Percentiles rank a stretch among this genome's conserved stretches.
Evolutionary conservation across 1,140 invertebrate species (phyloP).

Genomic region (Lethrus apterus): DNA sequence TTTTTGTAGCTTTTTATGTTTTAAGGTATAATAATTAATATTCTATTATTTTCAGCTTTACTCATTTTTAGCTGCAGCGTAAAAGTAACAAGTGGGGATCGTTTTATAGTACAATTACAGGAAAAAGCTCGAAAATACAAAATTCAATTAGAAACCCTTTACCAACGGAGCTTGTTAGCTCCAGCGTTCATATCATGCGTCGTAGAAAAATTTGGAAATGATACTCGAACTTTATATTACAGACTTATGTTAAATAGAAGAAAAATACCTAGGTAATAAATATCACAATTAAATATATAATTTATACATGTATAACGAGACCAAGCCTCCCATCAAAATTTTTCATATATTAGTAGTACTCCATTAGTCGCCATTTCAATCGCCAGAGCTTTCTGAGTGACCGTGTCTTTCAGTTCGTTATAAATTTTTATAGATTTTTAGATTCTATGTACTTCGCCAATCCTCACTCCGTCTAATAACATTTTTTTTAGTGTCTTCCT

Average conservation of each 20-base stretch:
- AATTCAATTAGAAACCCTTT: slow-evolving; percentile 41
- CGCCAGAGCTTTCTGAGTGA: too few relatives aligned
- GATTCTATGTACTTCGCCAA: too few relatives aligned
- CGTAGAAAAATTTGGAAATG: slow-evolving; percentile 62
- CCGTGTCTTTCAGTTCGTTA: too few relatives aligned
- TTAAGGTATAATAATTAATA: too few relatives aligned
- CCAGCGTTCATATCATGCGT: slow-evolving; percentile 54
- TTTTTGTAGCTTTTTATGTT: too few relatives aligned
- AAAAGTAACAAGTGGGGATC: slow-evolving; percentile 58
- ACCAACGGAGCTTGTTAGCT: slow-evolving; percentile 49
- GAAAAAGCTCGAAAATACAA: slow-evolving; percentile 56
- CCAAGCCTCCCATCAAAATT: too few relatives aligned
- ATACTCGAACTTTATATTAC: slow-evolving; percentile 66
- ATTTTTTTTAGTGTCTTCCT: too few relatives aligned
- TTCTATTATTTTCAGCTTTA: slow-evolving; percentile 50
- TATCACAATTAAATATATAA: background rate
- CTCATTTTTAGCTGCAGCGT: slow-evolving; percentile 62
- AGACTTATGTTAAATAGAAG: slow-evolving; percentile 63
- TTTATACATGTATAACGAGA: too few relatives aligned
- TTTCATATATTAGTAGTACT: too few relatives aligned
- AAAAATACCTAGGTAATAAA: slow-evolving; percentile 57
- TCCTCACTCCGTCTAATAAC: too few relatives aligned
- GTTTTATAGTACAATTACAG: slow-evolving; percentile 51
- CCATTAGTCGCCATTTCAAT: too few relatives aligned
- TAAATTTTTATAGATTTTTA: too few relatives aligned